Conservation (phyloP, 2,888 invertebrate genomes). For the Crematogaster levior region DNA sequence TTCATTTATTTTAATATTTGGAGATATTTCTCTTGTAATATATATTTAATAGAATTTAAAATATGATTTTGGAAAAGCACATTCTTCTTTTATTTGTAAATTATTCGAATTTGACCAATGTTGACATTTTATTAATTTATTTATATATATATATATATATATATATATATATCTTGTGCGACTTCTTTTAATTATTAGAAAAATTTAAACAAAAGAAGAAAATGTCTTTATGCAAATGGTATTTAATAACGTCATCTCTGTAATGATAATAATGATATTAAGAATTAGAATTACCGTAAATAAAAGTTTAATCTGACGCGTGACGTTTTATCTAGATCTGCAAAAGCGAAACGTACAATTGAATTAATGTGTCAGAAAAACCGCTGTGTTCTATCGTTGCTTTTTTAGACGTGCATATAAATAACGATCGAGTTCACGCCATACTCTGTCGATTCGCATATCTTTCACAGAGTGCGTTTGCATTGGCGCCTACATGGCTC, state of each 20-base stretch:
- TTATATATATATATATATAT: too few relatives aligned
- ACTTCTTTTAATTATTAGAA: background rate
- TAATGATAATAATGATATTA: background rate
- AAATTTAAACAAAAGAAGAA: background rate
- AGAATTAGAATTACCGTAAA: conserved; percentile 12
- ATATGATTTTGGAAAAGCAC: background rate
- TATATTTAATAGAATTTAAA: background rate
- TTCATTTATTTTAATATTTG: background rate
- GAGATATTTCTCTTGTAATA: background rate
- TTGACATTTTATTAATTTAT: background rate
- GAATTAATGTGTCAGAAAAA: conserved; percentile 44
- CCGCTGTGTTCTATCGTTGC: background rate
- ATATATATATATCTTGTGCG: background rate
- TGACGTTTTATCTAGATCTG: conserved; percentile 22
- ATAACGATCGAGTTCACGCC: conserved; percentile 54
- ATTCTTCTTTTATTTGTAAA: background rate
- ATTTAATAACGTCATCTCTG: background rate
- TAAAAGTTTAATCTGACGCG: conserved; percentile 33
- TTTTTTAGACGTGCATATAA: conserved; percentile 40
- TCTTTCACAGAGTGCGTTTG: conserved; percentile 55
- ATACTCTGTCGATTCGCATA: conserved; percentile 58
- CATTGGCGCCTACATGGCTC: conserved; percentile 53
- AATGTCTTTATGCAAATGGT: background rate
- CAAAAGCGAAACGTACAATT: conserved; percentile 36
- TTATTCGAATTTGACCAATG: background rate